Conservation (phyloP, 2,888 invertebrate species). For the Eupithecia exiguata region DNA sequence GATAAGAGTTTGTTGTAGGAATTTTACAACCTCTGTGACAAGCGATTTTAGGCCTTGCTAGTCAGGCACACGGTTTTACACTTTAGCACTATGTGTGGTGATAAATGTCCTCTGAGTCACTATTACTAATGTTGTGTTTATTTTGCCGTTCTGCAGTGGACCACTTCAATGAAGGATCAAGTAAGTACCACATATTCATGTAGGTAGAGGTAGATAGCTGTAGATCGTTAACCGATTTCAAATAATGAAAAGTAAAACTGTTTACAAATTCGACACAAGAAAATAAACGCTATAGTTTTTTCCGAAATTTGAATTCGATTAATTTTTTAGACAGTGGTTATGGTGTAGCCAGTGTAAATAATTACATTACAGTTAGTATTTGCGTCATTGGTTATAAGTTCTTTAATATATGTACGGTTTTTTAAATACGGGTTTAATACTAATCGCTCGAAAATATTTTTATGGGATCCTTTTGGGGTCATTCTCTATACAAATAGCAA, state of each 20-base stretch:
- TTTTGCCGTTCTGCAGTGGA: conserved; percentile 85
- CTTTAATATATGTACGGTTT: too few species aligned
- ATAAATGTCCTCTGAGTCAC: conserved; percentile 35
- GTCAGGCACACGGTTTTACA: conserved; percentile 27
- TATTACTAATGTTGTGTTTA: conserved; percentile 72
- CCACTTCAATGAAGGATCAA: conserved; percentile 89
- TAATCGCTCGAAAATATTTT: too few species aligned
- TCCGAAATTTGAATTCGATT: not conserved
- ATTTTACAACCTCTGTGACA: conserved; percentile 27
- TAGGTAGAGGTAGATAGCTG: not conserved
- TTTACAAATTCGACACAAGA: not conserved
- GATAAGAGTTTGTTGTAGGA: not conserved
- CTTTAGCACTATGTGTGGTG: conserved; percentile 47
- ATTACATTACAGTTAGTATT: not conserved
- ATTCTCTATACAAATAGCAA: too few species aligned
- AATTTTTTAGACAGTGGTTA: not conserved
- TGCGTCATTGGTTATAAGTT: not conserved
- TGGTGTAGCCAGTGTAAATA: conserved; percentile 2
- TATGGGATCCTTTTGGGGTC: too few species aligned
- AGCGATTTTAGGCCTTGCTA: conserved; percentile 17
- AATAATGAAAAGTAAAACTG: not conserved
- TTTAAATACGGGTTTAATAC: too few species aligned
- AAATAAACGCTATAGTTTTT: not conserved
- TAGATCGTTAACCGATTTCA: not conserved
- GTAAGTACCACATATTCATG: conserved; percentile 74